Evolutionary conservation across 2,888 invertebrate species (phyloP).

Genomic region (Drosophila mercatorum): DNA sequence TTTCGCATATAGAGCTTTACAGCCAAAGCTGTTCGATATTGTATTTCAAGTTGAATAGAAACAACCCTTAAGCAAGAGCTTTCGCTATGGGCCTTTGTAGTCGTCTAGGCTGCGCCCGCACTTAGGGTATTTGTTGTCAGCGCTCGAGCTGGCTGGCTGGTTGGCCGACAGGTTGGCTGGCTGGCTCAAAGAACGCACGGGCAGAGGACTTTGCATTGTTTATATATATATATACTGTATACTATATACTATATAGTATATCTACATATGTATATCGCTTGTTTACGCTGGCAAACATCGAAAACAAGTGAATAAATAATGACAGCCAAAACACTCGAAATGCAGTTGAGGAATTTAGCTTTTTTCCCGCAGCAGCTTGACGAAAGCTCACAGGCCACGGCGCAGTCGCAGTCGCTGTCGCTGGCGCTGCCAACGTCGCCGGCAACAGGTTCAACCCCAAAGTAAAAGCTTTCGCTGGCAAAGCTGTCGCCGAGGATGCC

Average conservation of each 20-base stretch:
- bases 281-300: constrained; percentile 6
- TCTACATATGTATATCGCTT: neutral
- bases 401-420: constrained; percentile 10
- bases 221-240: neutral
- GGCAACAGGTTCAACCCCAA: constrained; percentile 60
- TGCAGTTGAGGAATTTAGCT: constrained; percentile 4
- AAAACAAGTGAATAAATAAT: neutral
- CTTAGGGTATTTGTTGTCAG: constrained; percentile 14
- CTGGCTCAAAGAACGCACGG: constrained; percentile 28
- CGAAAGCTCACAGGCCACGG: constrained; percentile 19
- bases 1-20: no score
- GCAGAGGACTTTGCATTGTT: constrained; percentile 38
- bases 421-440: constrained; percentile 1
- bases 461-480: constrained; percentile 38
- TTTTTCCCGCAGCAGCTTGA: constrained; percentile 7
- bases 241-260: no score
- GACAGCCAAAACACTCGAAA: neutral
- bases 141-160: neutral
- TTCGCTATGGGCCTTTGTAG: neutral
- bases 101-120: neutral
- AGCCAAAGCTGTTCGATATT: neutral
- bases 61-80: neutral
- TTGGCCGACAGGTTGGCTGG: neutral
- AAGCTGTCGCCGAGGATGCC: constrained; percentile 46
- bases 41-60: neutral